phyloP scores from a whole-genome alignment of 2,113 vertebrate genomes.

The Oxygymnocypris stewartii region DNA sequence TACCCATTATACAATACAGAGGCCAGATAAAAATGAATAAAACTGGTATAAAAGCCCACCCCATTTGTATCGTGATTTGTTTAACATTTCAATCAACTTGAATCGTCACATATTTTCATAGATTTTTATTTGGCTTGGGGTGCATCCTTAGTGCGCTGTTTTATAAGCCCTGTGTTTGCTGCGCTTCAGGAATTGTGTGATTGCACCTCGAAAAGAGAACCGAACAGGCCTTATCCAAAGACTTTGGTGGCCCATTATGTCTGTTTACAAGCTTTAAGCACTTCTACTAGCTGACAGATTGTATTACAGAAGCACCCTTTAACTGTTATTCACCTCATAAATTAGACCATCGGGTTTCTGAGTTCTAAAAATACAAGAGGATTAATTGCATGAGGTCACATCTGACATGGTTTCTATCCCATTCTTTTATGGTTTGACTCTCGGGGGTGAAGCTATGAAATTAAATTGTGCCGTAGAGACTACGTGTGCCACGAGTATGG shows the following conservation, averaged over 20 bases:
- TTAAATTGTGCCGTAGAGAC: conserved; percentile 70
- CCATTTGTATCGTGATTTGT: too few species aligned
- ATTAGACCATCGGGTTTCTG: conserved; percentile 64
- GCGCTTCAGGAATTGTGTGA: neutral
- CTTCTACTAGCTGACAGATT: conserved; percentile 37
- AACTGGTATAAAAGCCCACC: too few species aligned
- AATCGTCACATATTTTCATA: neutral
- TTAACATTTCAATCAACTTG: neutral
- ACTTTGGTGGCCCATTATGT: conserved; percentile 17
- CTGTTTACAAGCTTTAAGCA: conserved; percentile 35
- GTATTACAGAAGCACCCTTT: conserved; percentile 27
- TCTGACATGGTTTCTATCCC: conserved; percentile 73
- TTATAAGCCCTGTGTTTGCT: neutral
- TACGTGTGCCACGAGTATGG: conserved; percentile 34
- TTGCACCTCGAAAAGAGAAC: neutral
- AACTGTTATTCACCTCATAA: conserved; percentile 55
- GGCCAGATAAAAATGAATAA: too few species aligned
- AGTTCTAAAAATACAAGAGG: conserved; percentile 73
- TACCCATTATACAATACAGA: too few species aligned
- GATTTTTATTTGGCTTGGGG: neutral
- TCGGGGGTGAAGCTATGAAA: conserved; percentile 69
- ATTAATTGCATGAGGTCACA: conserved; percentile 77
- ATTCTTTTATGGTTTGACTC: conserved; percentile 63
- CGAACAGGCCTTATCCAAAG: neutral
- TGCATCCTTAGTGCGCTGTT: neutral